phyloP scores from a whole-genome alignment of 2,888 invertebrate species.

The Ptilodon capucinus region DNA sequence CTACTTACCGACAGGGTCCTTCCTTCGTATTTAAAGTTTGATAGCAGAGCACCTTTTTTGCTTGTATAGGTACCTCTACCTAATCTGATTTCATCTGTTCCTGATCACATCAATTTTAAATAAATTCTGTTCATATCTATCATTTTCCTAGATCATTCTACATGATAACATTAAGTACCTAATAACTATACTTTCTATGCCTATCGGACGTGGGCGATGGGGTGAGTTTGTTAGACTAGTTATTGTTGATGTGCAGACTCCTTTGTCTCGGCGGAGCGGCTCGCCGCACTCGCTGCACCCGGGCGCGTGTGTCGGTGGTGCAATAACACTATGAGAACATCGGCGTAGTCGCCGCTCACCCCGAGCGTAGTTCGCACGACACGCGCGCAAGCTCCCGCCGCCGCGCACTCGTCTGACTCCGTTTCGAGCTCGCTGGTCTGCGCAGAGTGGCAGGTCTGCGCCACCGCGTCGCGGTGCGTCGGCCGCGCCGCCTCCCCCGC shows the following conservation, averaged over 20 bases:
- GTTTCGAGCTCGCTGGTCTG: slow-evolving; percentile 2
- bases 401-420: slow-evolving; percentile 25
- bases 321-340: slow-evolving; percentile 43
- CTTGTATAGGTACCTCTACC: too few relatives aligned
- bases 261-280: not conserved
- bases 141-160: too few relatives aligned
- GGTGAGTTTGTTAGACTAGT: not conserved
- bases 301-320: slow-evolving; percentile 37
- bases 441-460: slow-evolving; percentile 1
- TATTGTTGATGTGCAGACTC: not conserved
- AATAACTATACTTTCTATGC: too few relatives aligned
- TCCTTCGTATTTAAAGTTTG: too few relatives aligned
- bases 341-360: slow-evolving; percentile 15
- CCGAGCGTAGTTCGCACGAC: slow-evolving; percentile 20
- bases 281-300: slow-evolving; percentile 3
- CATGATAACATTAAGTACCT: too few relatives aligned
- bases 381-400: slow-evolving; percentile 33
- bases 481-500: slow-evolving; percentile 2
- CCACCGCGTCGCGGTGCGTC: slow-evolving; percentile 3
- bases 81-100: too few relatives aligned
- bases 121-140: too few relatives aligned
- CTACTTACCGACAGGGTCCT: too few relatives aligned
- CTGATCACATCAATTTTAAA: too few relatives aligned
- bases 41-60: too few relatives aligned
- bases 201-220: too few relatives aligned